Evolutionary conservation across 2,888 invertebrate genomes (phyloP), one percentile per base, ranked within the genome.

Genomic region (Tribolium freemani): DNA sequence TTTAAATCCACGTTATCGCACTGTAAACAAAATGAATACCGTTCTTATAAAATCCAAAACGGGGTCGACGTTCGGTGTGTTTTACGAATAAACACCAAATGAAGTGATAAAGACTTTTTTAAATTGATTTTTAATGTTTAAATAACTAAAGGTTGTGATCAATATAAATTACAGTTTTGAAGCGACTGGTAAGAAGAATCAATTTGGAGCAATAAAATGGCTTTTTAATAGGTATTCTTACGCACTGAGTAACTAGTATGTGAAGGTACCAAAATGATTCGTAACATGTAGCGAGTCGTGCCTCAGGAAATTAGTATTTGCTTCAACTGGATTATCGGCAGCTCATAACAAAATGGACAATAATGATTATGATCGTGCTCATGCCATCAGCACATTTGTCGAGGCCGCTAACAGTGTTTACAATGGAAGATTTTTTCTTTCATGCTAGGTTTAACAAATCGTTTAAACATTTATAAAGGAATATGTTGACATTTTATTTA

Each of bases 401-500:
- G 38, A 13, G 31, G 44, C 8, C 45, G 20, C 11, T 46, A 10
- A 10, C 46, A n/a, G 13, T 61, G 30, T 61, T 61, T 48, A 46
- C 48, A 46, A 51, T 45, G 50, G 44, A 48, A 38, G 38, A 26
- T 67, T 72, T 72, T 63, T 60, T 70, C 53, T 51, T 71, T 69
- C 69, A 69, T 69, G 63, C 51, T 60, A 56, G 58, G 60, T 61
- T 70, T 70, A 70, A 61, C 70, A 70, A 73, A 73, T 73, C 73
- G 73, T 73, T 73, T 73, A 73, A 71, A 66, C 71, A 73, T 73
- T 73, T 73, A 74, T 66, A 72, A 78, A 74, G 73, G 75, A 78
- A 78, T 79, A 78, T 76, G 79, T 79, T 77, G 79, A 78, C 78
- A 74, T 79, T 80, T 78, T 80, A 79, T 79, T 79, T 80, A 79